Conservation (phyloP, 1,140 invertebrate species). For the Halyomorpha halys region DNA sequence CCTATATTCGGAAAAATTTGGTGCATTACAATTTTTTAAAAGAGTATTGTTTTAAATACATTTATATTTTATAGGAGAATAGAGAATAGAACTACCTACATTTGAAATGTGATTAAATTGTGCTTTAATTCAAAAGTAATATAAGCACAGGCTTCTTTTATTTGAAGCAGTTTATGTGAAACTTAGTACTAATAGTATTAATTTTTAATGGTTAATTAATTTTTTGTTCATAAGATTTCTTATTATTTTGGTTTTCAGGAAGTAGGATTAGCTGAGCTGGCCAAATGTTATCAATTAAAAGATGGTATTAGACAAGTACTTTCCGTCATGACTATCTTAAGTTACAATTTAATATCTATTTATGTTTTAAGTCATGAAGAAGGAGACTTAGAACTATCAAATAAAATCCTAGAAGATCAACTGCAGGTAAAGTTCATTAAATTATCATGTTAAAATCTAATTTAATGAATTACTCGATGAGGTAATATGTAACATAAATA, state of each 20-base stretch:
- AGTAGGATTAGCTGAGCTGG: constrained; percentile 62
- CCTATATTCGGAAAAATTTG: no score
- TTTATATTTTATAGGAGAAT: no score
- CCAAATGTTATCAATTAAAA: constrained; percentile 53
- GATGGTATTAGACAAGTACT: constrained; percentile 72
- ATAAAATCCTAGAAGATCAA: constrained; percentile 59
- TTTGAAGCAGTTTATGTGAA: no score
- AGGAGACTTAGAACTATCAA: constrained; percentile 64
- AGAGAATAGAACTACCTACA: no score
- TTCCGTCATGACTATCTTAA: constrained; percentile 69
- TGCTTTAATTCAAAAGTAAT: no score
- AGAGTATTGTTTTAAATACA: no score
- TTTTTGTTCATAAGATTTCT: no score
- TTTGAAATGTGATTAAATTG: no score
- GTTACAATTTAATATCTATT: constrained; percentile 73
- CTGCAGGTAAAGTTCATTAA: constrained; percentile 42
- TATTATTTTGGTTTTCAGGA: constrained; percentile 39
- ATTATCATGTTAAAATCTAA: not conserved
- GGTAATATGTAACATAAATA: not conserved
- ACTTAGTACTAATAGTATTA: no score
- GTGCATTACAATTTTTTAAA: no score
- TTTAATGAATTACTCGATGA: not conserved
- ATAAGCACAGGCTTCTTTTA: no score
- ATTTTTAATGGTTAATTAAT: no score
- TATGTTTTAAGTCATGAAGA: constrained; percentile 71